phyloP scores from a whole-genome alignment of 2,888 invertebrate species.

The Epiblema foenella region DNA sequence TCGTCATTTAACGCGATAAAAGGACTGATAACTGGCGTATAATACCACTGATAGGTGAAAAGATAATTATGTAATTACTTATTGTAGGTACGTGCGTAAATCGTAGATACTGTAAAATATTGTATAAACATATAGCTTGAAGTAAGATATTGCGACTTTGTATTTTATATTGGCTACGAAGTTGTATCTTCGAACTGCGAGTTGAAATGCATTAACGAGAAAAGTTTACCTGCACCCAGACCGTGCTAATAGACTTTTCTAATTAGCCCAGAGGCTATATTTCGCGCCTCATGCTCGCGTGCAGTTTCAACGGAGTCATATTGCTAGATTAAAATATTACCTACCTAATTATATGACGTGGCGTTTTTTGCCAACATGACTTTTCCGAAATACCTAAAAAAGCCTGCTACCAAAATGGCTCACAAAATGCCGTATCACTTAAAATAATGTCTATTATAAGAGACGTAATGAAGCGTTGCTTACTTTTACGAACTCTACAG shows the following conservation, averaged over 20 bases:
- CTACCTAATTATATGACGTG: background rate
- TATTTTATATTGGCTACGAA: background rate
- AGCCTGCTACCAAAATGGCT: too few species aligned
- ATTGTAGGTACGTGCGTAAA: too few species aligned
- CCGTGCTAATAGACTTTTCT: constrained; percentile 35
- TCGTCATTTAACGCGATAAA: too few species aligned
- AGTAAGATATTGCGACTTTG: background rate
- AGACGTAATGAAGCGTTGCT: too few species aligned
- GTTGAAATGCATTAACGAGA: constrained; percentile 32
- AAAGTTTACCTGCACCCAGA: constrained; percentile 28
- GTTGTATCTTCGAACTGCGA: constrained; percentile 19
- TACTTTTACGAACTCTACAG: background rate
- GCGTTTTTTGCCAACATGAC: too few species aligned
- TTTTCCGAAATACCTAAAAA: too few species aligned
- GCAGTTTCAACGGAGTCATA: constrained; percentile 5
- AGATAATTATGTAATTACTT: too few species aligned
- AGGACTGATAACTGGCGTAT: too few species aligned
- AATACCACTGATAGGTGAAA: too few species aligned
- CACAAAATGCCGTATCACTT: too few species aligned
- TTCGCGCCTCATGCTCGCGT: background rate
- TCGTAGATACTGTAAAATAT: background rate
- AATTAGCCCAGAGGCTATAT: constrained; percentile 23
- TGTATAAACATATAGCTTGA: background rate
- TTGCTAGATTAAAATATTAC: background rate
- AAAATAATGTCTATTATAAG: too few species aligned